Base-by-base conservation (phyloP, 2,888 invertebrate genomes). In the Meiosimyza decipiens region DNA sequence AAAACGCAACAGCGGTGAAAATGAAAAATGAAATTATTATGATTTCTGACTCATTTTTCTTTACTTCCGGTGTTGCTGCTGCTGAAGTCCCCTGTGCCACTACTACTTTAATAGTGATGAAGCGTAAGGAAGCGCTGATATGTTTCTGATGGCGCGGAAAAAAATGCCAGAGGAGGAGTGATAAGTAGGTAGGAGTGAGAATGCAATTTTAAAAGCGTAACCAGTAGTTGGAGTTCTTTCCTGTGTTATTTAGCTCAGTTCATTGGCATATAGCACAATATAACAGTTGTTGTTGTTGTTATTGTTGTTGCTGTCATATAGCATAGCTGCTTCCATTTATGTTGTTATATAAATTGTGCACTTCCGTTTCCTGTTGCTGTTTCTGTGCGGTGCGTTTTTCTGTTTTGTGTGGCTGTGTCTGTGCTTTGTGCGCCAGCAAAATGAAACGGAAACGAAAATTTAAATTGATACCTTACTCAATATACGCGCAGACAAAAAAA, bases 381-480 rank as follows among this genome's bases (percentile, higher is more conserved):
- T 60, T 6, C 40, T 40, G 9, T 40, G 40, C 9, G 40, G 9
- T 40, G 40, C 40, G 40, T 40, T 40, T 40, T 40, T 40, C n/a
- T n/a, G 9, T 9, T 40, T 40, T 40, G 40, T 40, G 40, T 40
- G 28, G 28, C 28, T 28, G 40, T 40, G 40, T 40, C 40, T 40
- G 40, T 40, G 40, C 40, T 40, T 40, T 40, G 40, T 40, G 40
- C 47, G 49, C n/a, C 52, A 51, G 60, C 59, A 52, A 69, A 69
- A 60, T 59, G 68, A 68, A 68, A 68, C 68, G 69, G 59, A 59
- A 69, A 69, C 60, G 66, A 59, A 73, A 71, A 75, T 75, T 75
- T 73, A 73, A 75, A 73, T 73, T 75, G 75, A 72, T 72, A 72
- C 71, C 71, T 75, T 71, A 50, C 65, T 55, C 65, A 55, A 72